Base-by-base conservation (phyloP, 2,113 vertebrate genomes). In the Bufo gargarizans region DNA sequence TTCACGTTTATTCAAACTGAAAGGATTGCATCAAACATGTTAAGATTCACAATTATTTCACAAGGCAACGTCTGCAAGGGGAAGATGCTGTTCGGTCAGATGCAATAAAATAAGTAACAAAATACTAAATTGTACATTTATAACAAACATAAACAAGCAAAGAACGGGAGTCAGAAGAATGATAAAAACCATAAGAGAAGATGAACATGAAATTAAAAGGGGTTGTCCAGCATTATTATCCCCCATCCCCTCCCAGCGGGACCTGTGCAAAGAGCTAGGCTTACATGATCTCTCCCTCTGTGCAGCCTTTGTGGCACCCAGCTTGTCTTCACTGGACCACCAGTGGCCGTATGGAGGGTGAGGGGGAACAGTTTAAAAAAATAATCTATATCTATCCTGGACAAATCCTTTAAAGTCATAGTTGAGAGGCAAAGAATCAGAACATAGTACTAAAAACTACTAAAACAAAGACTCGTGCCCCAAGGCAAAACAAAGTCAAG, bases 11-110 rank as follows among this genome's bases (percentile, higher is more conserved):
- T 77, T 77, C 47, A 20, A 12, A 78, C 19, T 12, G 7, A 78
- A 20, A 12, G 53, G 58, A 58, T 43, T 3, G 78, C 43, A n/a
- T 45, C 59, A 45, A 65, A 82, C 61, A 82, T 49, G 45, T 11
- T 19, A 85, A 74, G n/a, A 76, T 13, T 50, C 45, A 76, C 84
- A 77, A 77, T 63, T 63, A 65, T 77, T 77, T 77, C 63, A 86
- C 84, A 77, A 86, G 84, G 84, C 56, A 77, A 86, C 33, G 61
- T 20, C 76, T 72, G 16, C 45, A 2, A 84, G 65, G 45, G 56
- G 33, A 45, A 81, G 56, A 59, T 19, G n/a, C 33, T 19, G 45
- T 47, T 20, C 22, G 17, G 9, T 82, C 16, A 2, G 45, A 7
- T 12, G 19, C 58, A 49, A 45, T 47, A 82, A 72, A 61, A 82